Conservation (phyloP, 2,888 invertebrate species). For the Cataglyphis rosenhaueri region DNA sequence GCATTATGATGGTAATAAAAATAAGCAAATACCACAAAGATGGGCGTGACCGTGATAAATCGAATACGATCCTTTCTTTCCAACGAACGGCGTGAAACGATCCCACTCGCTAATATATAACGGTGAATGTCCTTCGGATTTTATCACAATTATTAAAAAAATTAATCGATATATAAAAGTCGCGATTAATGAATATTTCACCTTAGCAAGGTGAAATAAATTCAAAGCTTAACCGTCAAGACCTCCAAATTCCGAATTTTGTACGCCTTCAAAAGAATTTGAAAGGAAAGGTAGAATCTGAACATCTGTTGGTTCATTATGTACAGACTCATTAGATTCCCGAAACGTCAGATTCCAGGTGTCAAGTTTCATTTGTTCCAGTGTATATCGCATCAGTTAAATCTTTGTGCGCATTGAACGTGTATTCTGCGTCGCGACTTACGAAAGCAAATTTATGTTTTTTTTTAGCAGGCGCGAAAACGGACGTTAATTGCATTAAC, state of each 20-base stretch:
- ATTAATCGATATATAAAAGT: too few species aligned
- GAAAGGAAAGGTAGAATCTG: neutral
- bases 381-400: neutral
- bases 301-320: neutral
- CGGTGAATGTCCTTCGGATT: neutral
- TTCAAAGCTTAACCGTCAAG: neutral
- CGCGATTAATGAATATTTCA: neutral
- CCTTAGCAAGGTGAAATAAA: neutral
- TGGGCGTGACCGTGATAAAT: conserved; percentile 63
- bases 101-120: conserved; percentile 78
- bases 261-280: neutral
- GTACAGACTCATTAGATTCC: neutral
- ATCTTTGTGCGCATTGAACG: neutral
- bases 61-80: conserved; percentile 61
- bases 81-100: conserved; percentile 68
- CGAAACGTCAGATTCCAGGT: neutral
- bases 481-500: conserved; percentile 67
- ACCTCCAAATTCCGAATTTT: neutral
- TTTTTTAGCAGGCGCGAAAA: conserved; percentile 33
- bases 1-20: conserved; percentile 59
- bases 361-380: neutral
- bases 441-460: conserved; percentile 56
- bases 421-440: neutral
- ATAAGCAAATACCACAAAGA: conserved; percentile 58
- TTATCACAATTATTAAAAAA: neutral